Percentiles rank a stretch among this genome's conserved stretches.
Evolutionary conservation across 2,797 vertebrate genomes (phyloP).

Genomic region (Streptopelia turtur): DNA sequence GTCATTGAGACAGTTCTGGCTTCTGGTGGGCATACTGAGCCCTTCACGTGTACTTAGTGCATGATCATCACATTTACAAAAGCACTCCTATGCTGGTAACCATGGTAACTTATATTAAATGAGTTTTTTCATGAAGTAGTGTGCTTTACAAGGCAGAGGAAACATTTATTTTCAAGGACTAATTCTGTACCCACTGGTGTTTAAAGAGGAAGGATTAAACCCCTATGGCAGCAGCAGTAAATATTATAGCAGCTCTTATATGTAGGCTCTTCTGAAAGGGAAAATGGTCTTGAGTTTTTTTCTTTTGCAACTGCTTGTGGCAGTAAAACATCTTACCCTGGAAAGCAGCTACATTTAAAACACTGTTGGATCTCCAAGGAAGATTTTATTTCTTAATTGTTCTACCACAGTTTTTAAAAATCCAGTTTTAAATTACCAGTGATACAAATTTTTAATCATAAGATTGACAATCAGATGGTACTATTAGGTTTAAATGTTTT

Average conservation of each 20-base stretch:
- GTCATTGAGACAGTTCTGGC: background rate
- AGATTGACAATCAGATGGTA: background rate
- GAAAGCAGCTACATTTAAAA: slow-evolving; percentile 10
- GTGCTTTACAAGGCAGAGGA: background rate
- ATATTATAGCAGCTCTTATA: background rate
- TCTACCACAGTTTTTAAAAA: slow-evolving; percentile 7
- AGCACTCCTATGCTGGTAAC: background rate
- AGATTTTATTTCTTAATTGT: slow-evolving; percentile 44
- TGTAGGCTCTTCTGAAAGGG: background rate
- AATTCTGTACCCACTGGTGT: background rate
- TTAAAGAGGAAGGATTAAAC: slow-evolving; percentile 4
- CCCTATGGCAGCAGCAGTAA: background rate
- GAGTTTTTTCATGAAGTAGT: background rate
- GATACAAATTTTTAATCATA: background rate
- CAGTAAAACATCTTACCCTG: slow-evolving; percentile 4
- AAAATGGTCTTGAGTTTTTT: background rate
- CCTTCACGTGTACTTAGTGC: background rate
- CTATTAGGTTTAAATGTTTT: background rate
- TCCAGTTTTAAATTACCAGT: background rate
- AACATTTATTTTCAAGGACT: background rate
- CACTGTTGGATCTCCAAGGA: background rate
- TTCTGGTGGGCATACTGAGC: background rate
- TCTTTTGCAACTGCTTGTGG: background rate
- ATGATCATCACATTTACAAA: background rate
- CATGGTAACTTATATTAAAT: background rate